phyloP scores from a whole-genome alignment of 2,797 vertebrate genomes.

The Gallirallus australis region DNA sequence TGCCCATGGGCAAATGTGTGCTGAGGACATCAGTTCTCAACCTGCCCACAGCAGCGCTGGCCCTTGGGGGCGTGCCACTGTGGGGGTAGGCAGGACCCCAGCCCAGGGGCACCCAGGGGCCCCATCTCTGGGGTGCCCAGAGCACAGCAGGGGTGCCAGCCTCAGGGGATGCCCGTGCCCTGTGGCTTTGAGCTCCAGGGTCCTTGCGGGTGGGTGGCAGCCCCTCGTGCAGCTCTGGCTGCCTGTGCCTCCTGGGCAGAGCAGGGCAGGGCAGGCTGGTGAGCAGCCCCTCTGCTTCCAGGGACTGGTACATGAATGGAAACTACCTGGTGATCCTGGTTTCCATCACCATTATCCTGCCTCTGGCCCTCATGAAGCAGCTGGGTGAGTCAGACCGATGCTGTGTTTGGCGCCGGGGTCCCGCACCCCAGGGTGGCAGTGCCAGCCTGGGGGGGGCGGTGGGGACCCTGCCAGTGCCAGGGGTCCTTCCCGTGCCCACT shows the following conservation, averaged over 20 bases:
- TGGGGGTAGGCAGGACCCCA: not conserved
- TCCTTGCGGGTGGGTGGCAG: not conserved
- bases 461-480: not conserved
- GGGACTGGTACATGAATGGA: slow-evolving; percentile 95
- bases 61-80: not conserved
- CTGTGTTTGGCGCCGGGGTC: rapidly evolving
- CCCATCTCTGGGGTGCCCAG: not conserved
- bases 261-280: rapidly evolving
- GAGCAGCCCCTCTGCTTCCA: slow-evolving; percentile 56
- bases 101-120: too few relatives aligned
- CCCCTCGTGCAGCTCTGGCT: rapidly evolving
- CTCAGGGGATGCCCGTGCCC: not conserved
- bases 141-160: not conserved
- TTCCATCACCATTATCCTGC: slow-evolving; percentile 87
- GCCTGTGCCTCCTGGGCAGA: not conserved
- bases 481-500: not conserved
- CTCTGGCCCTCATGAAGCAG: slow-evolving; percentile 96
- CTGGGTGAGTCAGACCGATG: slow-evolving; percentile 86
- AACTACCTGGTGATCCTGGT: slow-evolving; percentile 98
- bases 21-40: not conserved
- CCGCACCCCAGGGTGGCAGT: not conserved
- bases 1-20: not conserved
- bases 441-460: not conserved
- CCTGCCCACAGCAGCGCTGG: not conserved
- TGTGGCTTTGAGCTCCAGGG: not conserved